Evolutionary conservation across 2,888 invertebrate species (phyloP).

Genomic region (Scaptomyza polygonia): DNA sequence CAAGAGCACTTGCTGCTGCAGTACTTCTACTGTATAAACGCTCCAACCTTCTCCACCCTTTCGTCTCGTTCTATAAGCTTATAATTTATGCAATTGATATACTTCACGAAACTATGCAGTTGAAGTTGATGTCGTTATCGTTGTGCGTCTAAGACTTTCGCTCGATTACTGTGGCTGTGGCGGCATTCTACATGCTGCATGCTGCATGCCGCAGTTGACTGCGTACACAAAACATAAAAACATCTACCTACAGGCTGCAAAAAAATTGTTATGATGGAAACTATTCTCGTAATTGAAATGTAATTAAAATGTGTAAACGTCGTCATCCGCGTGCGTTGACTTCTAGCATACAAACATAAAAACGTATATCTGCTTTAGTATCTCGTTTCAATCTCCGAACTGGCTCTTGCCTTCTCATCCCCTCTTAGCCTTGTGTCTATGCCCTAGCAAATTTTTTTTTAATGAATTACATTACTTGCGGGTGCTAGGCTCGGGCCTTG

Average conservation of each 20-base stretch:
- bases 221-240: slow-evolving; percentile 45
- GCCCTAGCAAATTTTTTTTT: slow-evolving; percentile 73
- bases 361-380: slow-evolving; percentile 5
- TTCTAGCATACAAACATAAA: slow-evolving; percentile 21
- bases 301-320: slow-evolving; percentile 80
- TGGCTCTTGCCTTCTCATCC: not conserved
- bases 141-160: slow-evolving; percentile 26
- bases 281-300: slow-evolving; percentile 82
- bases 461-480: slow-evolving; percentile 83
- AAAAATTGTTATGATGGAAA: slow-evolving; percentile 36
- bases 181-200: slow-evolving; percentile 27
- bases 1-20: slow-evolving; percentile 11
- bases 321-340: slow-evolving; percentile 67
- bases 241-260: slow-evolving; percentile 23
- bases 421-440: slow-evolving; percentile 33
- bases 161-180: slow-evolving; percentile 27
- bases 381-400: not conserved
- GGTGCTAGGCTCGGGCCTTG: slow-evolving; percentile 66
- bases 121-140: slow-evolving; percentile 16
- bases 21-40: slow-evolving; percentile 5
- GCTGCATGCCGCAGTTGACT: slow-evolving; percentile 49
- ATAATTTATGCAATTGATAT: slow-evolving; percentile 72
- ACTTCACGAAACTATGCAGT: slow-evolving; percentile 34
- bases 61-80: slow-evolving; percentile 19
- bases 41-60: not conserved